Percentiles rank a stretch among this genome's conserved stretches.
Evolutionary conservation across 2,113 vertebrate genomes (phyloP).

Genomic region (Cyprinus carpio): DNA sequence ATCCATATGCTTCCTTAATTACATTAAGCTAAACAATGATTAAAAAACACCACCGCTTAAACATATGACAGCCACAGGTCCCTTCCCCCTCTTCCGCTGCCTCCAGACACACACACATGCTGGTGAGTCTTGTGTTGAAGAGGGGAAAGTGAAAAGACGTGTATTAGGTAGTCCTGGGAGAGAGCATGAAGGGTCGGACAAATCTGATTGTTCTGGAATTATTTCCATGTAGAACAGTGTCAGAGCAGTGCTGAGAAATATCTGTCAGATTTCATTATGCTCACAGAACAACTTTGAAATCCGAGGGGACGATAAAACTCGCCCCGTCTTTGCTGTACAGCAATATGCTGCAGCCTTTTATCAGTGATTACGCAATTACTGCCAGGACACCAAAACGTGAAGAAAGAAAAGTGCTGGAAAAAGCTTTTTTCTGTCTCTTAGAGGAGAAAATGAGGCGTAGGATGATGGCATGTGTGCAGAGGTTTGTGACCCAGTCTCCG

Average conservation of each 20-base stretch:
- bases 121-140: conserved; percentile 42
- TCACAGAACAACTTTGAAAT: conserved; percentile 44
- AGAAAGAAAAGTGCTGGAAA: conserved; percentile 41
- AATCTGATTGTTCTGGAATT: conserved; percentile 67
- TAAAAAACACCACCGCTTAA: conserved; percentile 42
- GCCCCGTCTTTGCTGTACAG: conserved; percentile 31
- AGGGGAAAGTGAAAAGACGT: conserved; percentile 63
- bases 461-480: conserved; percentile 1
- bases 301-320: conserved; percentile 46
- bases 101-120: neutral
- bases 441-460: conserved; percentile 26
- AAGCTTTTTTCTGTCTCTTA: conserved; percentile 35
- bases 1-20: conserved; percentile 67
- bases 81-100: neutral
- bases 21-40: conserved; percentile 44
- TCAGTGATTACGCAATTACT: conserved; percentile 55
- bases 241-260: conserved; percentile 54
- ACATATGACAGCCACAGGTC: conserved; percentile 18
- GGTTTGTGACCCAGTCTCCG: conserved; percentile 8
- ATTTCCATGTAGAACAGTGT: conserved; percentile 64
- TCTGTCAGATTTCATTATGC: conserved; percentile 63
- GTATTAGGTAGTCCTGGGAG: conserved; percentile 53
- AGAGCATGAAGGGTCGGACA: conserved; percentile 48
- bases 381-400: conserved; percentile 45
- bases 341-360: conserved; percentile 52